Conservation (phyloP, 2,888 invertebrate genomes). For the Chouioia cunea region DNA sequence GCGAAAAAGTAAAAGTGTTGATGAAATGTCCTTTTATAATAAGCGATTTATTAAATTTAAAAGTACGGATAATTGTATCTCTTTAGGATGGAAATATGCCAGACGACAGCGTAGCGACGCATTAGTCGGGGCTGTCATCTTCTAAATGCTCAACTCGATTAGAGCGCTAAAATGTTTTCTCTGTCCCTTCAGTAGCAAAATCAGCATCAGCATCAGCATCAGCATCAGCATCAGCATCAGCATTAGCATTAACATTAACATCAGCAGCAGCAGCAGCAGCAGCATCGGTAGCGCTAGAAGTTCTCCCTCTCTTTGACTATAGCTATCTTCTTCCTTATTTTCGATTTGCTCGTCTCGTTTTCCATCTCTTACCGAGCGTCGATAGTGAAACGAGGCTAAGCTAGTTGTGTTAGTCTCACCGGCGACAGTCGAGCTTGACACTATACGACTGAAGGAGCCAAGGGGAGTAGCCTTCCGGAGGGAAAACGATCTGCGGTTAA, state of each 20-base stretch:
- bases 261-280: too few species aligned
- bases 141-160: constrained; percentile 34
- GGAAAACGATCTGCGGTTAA: constrained; percentile 23
- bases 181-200: constrained; percentile 1
- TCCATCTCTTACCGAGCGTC: neutral
- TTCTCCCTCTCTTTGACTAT: constrained; percentile 9
- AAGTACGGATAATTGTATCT: too few species aligned
- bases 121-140: constrained; percentile 16
- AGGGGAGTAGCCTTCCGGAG: neutral
- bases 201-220: too few species aligned
- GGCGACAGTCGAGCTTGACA: neutral
- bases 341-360: constrained; percentile 18
- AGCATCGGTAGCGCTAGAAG: neutral
- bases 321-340: constrained; percentile 13
- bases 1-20: too few species aligned
- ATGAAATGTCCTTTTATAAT: too few species aligned
- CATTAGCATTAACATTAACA: too few species aligned
- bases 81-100: too few species aligned
- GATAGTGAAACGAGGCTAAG: neutral
- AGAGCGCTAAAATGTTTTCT: constrained; percentile 29
- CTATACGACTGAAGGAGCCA: neutral
- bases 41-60: too few species aligned
- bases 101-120: neutral
- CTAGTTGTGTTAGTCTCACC: constrained; percentile 6
- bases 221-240: too few species aligned